phyloP scores from a whole-genome alignment of 2,113 vertebrate genomes.

The Istiophorus platypterus region DNA sequence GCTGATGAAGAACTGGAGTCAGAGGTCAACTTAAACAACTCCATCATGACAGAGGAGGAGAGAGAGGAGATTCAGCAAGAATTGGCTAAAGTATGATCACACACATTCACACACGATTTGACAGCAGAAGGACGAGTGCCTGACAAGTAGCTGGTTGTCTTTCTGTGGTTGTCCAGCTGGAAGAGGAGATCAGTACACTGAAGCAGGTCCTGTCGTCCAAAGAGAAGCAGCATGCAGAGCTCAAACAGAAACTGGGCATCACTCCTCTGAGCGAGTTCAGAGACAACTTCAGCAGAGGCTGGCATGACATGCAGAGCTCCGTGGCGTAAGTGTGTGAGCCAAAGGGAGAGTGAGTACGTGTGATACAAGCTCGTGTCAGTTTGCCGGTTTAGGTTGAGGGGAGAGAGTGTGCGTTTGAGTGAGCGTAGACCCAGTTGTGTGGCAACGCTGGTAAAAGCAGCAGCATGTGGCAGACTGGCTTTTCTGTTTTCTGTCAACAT shows the following conservation, averaged over 20 bases:
- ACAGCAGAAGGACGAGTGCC: neutral
- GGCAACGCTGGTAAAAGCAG: neutral
- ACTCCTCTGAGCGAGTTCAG: slow-evolving; percentile 91
- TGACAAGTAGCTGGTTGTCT: neutral
- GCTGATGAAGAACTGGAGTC: slow-evolving; percentile 88
- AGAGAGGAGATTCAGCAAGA: slow-evolving; percentile 92
- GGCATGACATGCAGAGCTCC: slow-evolving; percentile 96
- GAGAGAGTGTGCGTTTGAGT: neutral
- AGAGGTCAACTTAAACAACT: slow-evolving; percentile 86
- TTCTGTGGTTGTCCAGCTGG: slow-evolving; percentile 81
- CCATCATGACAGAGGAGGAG: slow-evolving; percentile 91
- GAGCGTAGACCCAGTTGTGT: neutral
- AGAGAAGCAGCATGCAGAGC: slow-evolving; percentile 92
- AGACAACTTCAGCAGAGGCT: slow-evolving; percentile 94
- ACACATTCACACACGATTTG: neutral
- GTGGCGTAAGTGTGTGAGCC: slow-evolving; percentile 87
- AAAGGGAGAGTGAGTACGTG: neutral
- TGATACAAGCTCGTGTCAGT: neutral
- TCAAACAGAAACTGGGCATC: slow-evolving; percentile 94
- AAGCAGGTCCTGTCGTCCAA: slow-evolving; percentile 94
- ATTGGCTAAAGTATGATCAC: slow-evolving; percentile 88
- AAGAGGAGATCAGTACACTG: slow-evolving; percentile 96
- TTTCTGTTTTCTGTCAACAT: slow-evolving; percentile 57
- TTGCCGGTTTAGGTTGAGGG: neutral
- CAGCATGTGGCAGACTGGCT: neutral